Evolutionary conservation across 2,797 vertebrate species (phyloP).

Genomic region (Siniperca obscura): DNA sequence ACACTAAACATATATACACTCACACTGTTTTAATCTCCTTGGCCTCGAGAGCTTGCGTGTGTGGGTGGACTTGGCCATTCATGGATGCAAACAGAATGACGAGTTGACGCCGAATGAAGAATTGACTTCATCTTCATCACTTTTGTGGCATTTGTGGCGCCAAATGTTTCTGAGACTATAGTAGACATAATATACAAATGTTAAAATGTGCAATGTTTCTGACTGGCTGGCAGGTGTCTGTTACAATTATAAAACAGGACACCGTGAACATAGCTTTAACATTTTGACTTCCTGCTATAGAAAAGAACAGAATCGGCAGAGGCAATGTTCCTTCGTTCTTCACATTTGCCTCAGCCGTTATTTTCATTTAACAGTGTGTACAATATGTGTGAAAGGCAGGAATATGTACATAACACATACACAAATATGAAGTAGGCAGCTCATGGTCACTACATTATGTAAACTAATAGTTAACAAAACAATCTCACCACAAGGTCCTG

Average conservation of each 20-base stretch:
- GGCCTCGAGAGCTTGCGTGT: conserved; percentile 11
- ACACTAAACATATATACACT: conserved; percentile 13
- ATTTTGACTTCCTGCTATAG: neutral
- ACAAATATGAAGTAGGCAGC: neutral
- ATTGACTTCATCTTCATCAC: neutral
- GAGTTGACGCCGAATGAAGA: neutral
- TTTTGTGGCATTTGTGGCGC: neutral
- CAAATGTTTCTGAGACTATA: neutral
- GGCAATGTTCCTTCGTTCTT: neutral
- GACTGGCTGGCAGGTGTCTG: neutral
- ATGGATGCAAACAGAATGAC: conserved; percentile 25
- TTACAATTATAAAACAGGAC: neutral
- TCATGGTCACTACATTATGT: neutral
- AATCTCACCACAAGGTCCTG: neutral
- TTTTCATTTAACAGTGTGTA: too few relatives aligned
- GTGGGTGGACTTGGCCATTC: conserved; percentile 40
- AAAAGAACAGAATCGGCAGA: neutral
- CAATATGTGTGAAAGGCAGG: too few relatives aligned
- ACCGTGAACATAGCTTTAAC: neutral
- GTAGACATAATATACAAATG: neutral
- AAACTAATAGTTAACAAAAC: neutral
- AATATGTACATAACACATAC: neutral
- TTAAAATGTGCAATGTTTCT: neutral
- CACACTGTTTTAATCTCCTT: conserved; percentile 25
- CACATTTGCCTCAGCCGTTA: neutral